Base-by-base conservation (phyloP, 2,113 vertebrate species). In the Rattus rattus region DNA sequence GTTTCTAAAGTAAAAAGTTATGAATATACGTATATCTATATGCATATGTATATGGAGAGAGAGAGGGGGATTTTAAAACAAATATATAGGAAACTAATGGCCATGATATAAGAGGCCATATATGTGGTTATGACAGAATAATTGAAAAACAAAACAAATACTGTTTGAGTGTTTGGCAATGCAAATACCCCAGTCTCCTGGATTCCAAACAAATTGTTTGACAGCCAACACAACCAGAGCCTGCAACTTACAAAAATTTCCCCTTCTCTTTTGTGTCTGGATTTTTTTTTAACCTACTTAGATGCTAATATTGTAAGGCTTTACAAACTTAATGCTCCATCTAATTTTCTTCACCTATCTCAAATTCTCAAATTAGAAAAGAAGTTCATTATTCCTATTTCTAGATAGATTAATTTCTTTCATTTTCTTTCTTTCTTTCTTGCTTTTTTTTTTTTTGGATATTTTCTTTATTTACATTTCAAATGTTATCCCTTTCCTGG, bases 141-240 rank as follows among this genome's bases (percentile, higher is more conserved):
- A 5, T 30, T 79, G 2, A 28, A 93, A 63, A 90, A 79, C 16
- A 88, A 49, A 84, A 65, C 2, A 0, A 2, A 3, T 16, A 5
- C 4, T 56, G 94, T 90, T 72, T n/a, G 54, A 39, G 2, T 12
- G 10, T 69, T 96, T 65, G 70, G 54, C 19, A 88, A 5, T 88
- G 30, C 63, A 96, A 84, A 92, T n/a, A 24, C 11, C 94, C 95
- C 79, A 97, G 88, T 96, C 43, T 95, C 92, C 90, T 91, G 33
- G 79, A 90, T 33, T 13, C 59, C 43, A 20, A 97, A 80, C 65
- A 97, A 91, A 94, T 91, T 96, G 92, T 91, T 47, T 52, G 39
- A 30, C 90, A 49, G 73, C 54, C 56, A 93, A 96, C 69, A 96
- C 96, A 95, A 96, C 39, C 49, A 91, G 43, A 7, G 30, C 59